Base-by-base conservation (phyloP, 2,888 invertebrate genomes). In the Eristalinus sepulchralis region DNA sequence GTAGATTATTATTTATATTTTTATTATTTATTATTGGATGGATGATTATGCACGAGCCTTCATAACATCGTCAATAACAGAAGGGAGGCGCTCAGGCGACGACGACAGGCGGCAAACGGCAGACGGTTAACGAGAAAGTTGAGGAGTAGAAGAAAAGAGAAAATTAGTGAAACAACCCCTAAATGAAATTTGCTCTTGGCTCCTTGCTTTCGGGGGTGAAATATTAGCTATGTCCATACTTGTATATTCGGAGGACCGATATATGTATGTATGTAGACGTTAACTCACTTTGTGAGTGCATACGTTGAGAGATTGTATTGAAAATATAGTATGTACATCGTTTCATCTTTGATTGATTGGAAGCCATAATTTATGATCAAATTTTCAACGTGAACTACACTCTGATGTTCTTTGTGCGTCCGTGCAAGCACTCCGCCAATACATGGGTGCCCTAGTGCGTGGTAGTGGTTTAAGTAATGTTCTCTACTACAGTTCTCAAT, bases 301-400 rank as follows among this genome's bases (percentile, higher is more conserved):
- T 47, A 17, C 47, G 47, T 47, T 17, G n/a, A 64, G 71, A 76
- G 36, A 71, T 27, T 75, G 34, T 67, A 71, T 71, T 55, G 64
- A 72, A 60, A 70, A 47, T 47, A 47, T 47, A 10, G 10, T 27
- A 27, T 27, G 70, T 79, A 76, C 17, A 17, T 47, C 47, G 47
- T 47, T 17, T 8, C 17, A 80, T 80, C 84, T 80, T 67, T 84
- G 84, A 84, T 84, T 84, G 84, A 84, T 84, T 84, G 81, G 84
- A 80, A 81, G 84, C 80, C 70, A 67, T 80, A 76, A 84, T 84
- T 80, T 84, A 84, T 84, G 84, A 84, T 76, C 76, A 84, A 84
- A 76, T 64, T 80, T 75, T 80, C 71, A 81, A 34, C 62, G 55
- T 62, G 53, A 64, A 57, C 39, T 73, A 64, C 39, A 60, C 34